Conservation (phyloP, 2,797 vertebrate genomes). For the Eulemur rubriventer region DNA sequence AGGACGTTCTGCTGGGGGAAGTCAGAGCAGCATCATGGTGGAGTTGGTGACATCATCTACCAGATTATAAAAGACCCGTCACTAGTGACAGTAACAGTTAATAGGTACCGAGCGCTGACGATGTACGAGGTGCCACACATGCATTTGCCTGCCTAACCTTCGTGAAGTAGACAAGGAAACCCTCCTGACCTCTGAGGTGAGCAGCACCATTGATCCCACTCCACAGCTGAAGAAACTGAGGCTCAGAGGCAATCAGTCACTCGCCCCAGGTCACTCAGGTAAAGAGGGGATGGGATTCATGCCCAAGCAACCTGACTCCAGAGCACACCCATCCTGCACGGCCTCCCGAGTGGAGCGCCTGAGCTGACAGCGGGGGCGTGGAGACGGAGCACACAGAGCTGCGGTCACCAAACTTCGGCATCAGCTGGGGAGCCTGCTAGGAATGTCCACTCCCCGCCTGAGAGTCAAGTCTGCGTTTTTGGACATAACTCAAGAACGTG, state of each 20-base stretch:
- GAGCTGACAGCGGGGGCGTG: rapidly evolving
- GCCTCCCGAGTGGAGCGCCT: rapidly evolving
- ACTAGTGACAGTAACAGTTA: background rate
- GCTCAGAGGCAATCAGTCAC: background rate
- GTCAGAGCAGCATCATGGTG: background rate
- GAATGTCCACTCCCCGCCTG: rapidly evolving
- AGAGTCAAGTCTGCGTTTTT: background rate
- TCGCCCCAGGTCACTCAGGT: too few relatives aligned
- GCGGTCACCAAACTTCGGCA: background rate
- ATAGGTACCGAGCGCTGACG: rapidly evolving
- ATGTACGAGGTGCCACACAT: rapidly evolving
- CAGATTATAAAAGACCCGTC: background rate
- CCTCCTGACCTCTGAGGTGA: rapidly evolving
- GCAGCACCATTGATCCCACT: too few relatives aligned
- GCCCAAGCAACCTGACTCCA: background rate
- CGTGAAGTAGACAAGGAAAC: background rate
- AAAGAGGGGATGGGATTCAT: rapidly evolving
- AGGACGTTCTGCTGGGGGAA: background rate
- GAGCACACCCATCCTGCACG: rapidly evolving
- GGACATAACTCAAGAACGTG: background rate
- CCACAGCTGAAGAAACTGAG: background rate
- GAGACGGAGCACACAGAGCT: background rate
- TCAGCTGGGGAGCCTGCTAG: background rate
- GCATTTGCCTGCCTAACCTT: background rate
- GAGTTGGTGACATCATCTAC: background rate